Evolutionary conservation across 2,888 invertebrate genomes (phyloP).

Genomic region (Atherix ibis): DNA sequence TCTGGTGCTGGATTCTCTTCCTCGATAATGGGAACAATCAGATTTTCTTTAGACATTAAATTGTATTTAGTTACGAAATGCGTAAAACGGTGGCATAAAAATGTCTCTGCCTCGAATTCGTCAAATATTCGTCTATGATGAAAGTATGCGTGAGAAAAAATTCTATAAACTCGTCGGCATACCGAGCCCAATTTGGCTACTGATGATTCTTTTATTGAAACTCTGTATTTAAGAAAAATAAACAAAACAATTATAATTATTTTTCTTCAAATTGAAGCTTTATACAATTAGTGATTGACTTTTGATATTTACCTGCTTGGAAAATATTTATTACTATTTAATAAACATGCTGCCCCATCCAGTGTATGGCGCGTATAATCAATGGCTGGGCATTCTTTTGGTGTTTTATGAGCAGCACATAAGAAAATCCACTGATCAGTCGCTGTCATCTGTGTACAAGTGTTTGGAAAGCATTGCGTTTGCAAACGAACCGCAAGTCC

Average conservation of each 20-base stretch:
- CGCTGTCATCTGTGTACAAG: slow-evolving; percentile 98
- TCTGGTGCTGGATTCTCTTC: slow-evolving; percentile 42
- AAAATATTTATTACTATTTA: slow-evolving; percentile 99
- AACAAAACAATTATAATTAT: neutral
- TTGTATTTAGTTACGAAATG: slow-evolving; percentile 97
- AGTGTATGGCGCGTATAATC: slow-evolving; percentile 97
- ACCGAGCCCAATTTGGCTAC: slow-evolving; percentile 97
- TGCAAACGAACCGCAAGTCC: slow-evolving; percentile 94
- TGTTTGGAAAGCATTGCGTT: slow-evolving; percentile 90
- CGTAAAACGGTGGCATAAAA: slow-evolving; percentile 89
- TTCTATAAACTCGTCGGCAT: slow-evolving; percentile 94
- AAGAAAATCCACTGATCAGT: slow-evolving; percentile 99
- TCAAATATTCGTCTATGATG: slow-evolving; percentile 95
- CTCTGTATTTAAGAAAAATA: slow-evolving; percentile 42
- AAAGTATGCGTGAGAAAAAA: slow-evolving; percentile 98
- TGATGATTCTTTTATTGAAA: slow-evolving; percentile 97
- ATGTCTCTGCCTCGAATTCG: slow-evolving; percentile 93
- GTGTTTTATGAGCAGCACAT: slow-evolving; percentile 99
- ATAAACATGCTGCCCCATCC: slow-evolving; percentile 94
- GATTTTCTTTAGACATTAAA: slow-evolving; percentile 94
- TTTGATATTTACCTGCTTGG: slow-evolving; percentile 81
- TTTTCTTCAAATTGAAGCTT: too few relatives aligned
- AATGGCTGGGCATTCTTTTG: slow-evolving; percentile 99
- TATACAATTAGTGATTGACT: too few relatives aligned
- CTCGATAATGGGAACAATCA: slow-evolving; percentile 92